These are phyloP conservation scores for Alectoris magna DNA, from an alignment of 2,797 vertebrate genomes.

Conservation along the genomic window DNA sequence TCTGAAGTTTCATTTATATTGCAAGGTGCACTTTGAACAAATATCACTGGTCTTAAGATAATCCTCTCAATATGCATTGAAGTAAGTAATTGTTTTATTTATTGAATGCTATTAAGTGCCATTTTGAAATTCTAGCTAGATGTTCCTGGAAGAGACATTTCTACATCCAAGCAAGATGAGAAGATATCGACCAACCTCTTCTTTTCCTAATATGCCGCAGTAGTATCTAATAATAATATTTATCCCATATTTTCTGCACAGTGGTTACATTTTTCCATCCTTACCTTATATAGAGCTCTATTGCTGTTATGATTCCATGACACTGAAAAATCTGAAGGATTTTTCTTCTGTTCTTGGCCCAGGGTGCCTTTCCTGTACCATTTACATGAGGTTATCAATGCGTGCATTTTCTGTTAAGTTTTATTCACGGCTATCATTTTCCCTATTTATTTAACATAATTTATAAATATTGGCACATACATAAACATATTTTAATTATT, in stretches of 20 bases:
- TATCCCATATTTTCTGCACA: not conserved
- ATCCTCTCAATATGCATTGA: not conserved
- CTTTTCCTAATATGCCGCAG: not conserved
- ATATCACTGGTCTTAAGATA: rapidly evolving
- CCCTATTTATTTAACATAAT: not conserved
- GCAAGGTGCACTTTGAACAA: not conserved
- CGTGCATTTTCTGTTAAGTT: not conserved
- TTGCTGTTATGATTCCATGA: not conserved
- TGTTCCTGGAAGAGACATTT: not conserved
- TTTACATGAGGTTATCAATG: not conserved
- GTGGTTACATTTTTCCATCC: not conserved
- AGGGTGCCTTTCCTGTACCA: not conserved
- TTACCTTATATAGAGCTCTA: not conserved
- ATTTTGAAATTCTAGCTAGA: not conserved
- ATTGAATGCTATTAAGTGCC: not conserved
- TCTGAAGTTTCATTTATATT: not conserved
- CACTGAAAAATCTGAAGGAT: not conserved
- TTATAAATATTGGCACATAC: not conserved
- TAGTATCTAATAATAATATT: not conserved
- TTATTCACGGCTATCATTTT: not conserved
- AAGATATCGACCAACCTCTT: not conserved
- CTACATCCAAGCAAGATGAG: not conserved
- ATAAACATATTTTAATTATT: not conserved
- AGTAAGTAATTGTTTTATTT: not conserved
- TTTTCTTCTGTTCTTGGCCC: not conserved